These are phyloP conservation scores for Oncorhynchus nerka DNA, from an alignment of 2,113 vertebrate genomes.

Conservation along the genomic window DNA sequence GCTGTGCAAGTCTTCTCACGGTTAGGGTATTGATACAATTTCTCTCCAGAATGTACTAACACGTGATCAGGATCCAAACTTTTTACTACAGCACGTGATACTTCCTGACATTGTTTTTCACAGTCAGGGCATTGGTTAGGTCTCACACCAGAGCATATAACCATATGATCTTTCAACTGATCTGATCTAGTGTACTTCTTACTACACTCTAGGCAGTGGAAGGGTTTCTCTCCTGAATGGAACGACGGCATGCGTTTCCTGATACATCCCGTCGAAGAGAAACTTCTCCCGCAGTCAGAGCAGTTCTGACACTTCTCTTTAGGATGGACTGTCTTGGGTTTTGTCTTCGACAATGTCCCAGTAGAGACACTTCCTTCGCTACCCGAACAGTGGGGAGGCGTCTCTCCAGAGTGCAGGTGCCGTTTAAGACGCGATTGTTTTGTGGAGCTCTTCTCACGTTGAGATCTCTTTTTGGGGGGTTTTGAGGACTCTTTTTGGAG, in stretches of 20 bases:
- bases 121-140: not conserved
- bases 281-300: not conserved
- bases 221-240: not conserved
- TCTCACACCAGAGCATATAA: not conserved
- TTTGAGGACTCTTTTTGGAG: not conserved
- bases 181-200: not conserved
- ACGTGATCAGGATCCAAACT: too few species aligned
- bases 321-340: too few species aligned
- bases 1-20: too few species aligned
- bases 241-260: not conserved
- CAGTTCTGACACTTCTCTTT: not conserved
- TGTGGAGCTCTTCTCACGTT: not conserved
- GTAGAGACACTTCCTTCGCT: too few species aligned
- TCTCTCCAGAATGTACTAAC: too few species aligned
- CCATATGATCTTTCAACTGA: not conserved
- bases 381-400: not conserved
- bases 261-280: not conserved
- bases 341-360: too few species aligned
- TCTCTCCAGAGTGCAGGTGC: not conserved
- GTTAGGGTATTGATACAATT: too few species aligned
- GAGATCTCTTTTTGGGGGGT: not conserved
- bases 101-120: not conserved
- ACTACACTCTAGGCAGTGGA: not conserved
- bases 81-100: too few species aligned
- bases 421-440: not conserved